Percentiles rank a stretch among this genome's conserved stretches.
Conservation (phyloP, 2,113 vertebrate species). For the Python bivittatus region DNA sequence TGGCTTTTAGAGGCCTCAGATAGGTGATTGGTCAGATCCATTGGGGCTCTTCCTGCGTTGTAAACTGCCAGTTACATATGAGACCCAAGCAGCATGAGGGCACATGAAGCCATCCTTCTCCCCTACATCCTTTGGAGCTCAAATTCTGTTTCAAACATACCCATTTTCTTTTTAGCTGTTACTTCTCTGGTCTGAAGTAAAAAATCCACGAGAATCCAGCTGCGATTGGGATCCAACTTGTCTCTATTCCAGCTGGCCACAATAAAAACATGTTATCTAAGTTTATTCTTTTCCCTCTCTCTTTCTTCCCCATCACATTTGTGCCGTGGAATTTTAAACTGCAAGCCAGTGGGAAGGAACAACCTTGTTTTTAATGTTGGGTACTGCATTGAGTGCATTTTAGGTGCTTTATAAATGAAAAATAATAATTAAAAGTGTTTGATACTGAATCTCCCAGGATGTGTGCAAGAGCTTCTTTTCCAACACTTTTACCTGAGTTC, state of each 20-base stretch:
- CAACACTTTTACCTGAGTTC: neutral
- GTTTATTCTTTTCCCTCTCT: neutral
- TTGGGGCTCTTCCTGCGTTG: neutral
- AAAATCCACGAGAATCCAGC: too few relatives aligned
- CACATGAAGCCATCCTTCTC: neutral
- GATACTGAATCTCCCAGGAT: neutral
- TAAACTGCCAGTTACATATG: neutral
- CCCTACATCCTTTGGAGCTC: too few relatives aligned
- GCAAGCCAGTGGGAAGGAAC: neutral
- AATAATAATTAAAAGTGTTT: neutral
- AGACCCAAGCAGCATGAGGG: neutral
- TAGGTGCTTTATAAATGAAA: neutral
- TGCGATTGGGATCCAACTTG: too few relatives aligned
- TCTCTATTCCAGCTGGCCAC: neutral
- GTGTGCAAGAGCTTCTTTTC: too few relatives aligned
- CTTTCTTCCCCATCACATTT: neutral
- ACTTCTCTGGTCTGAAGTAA: neutral
- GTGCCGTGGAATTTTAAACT: neutral
- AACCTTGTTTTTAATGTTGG: neutral
- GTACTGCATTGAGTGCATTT: neutral
- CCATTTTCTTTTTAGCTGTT: neutral
- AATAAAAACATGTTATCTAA: neutral
- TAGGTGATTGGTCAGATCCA: neutral
- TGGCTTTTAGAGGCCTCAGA: neutral
- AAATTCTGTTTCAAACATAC: neutral